A percentile compares a stretch with the other conserved stretches of the same genome.
These are phyloP conservation scores for Pseudomyrmex flavicornis DNA, from an alignment of 1,140 invertebrate species.

Conservation along the genomic window DNA sequence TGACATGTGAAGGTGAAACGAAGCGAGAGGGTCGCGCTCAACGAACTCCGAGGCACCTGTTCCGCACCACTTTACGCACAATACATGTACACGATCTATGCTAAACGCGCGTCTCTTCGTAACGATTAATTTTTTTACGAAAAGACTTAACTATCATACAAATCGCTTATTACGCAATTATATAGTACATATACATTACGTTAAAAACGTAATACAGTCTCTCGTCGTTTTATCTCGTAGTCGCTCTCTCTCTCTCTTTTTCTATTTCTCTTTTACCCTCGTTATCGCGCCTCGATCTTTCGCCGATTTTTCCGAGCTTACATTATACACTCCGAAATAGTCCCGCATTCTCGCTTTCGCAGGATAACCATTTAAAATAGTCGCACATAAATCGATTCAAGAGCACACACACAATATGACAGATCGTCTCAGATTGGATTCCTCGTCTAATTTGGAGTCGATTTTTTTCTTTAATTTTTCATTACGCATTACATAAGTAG, in stretches of 20 bases:
- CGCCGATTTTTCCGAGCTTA: conserved; percentile 19
- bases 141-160: conserved; percentile 69
- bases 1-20: conserved; percentile 28
- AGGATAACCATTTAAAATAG: conserved; percentile 7
- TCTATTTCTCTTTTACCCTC: neutral
- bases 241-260: conserved; percentile 20
- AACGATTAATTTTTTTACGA: conserved; percentile 63
- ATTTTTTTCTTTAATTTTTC: conserved; percentile 28
- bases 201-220: conserved; percentile 68
- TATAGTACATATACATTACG: conserved; percentile 63
- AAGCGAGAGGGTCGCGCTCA: conserved; percentile 60
- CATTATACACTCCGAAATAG: neutral
- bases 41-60: conserved; percentile 62
- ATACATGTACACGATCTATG: conserved; percentile 35
- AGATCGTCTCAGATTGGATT: neutral
- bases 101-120: conserved; percentile 54
- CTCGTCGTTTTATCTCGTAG: conserved; percentile 46
- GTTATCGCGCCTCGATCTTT: neutral
- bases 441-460: neutral
- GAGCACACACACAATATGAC: conserved; percentile 2
- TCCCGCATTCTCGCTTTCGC: neutral
- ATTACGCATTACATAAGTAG: neutral
- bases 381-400: conserved; percentile 6
- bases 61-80: conserved; percentile 9
- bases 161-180: conserved; percentile 64